Base-by-base conservation (phyloP, 2,797 vertebrate genomes). In the Pangasius djambal region DNA sequence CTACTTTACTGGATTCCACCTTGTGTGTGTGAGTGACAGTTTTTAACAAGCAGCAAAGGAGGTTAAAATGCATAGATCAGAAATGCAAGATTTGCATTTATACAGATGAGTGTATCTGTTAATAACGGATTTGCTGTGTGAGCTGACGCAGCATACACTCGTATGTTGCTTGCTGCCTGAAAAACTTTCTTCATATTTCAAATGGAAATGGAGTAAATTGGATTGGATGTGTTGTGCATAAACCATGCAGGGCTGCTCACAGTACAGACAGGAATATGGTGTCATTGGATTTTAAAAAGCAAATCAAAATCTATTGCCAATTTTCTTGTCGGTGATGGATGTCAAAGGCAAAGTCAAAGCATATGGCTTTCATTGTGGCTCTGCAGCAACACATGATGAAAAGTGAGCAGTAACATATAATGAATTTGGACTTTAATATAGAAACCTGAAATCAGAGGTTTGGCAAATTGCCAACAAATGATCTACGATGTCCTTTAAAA, bases 21-120 rank as follows among this genome's bases (percentile, higher is more conserved):
- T 70, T 93, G 92, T 86, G 84, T 69, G 87, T 85, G 95, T 96
- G 89, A 94, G 95, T 94, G 57, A 4, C 59, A 52, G 61, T 4
- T 16, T 52, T 75, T 22, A 65, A 18, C 55, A 16, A 34, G 59
- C 44, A 67, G 83, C 48, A 85, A 75, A 55, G 6, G 34, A 82
- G 69, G n/a, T 28, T 74, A 74, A 72, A 59, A 86, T 69, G n/a
- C 48, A 85, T 69, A 34, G 78, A 37, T 22, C 28, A 37, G 31
- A 55, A 52, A 25, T 74, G 6, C 3, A 74, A 74, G 22, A 74
- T n/a, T 20, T 57, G 67, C 7, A 6, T 44, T 50, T 52, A 16
- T 83, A 52, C 44, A 50, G 13, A 84, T 84, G 0, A 83, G 10
- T 61, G 63, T 61, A 61, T 83, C 57, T 40, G 22, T 82, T 59